Base-by-base conservation (phyloP, 64 coral and sea anemone species). In the Porites australiensis region DNA sequence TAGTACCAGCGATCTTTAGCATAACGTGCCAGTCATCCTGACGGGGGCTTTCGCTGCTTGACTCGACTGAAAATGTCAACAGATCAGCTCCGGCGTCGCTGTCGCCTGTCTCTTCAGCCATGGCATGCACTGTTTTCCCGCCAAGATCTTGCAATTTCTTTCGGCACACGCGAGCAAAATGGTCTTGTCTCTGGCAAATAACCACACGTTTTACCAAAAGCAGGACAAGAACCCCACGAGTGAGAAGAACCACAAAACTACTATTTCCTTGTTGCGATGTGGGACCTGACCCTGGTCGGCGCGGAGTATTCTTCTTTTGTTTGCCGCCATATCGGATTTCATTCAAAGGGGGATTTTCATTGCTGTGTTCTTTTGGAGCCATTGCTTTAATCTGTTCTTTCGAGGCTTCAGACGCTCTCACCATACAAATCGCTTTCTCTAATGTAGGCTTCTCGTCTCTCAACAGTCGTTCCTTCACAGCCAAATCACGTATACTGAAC, bases 331-430 rank as follows among this genome's bases (percentile, higher is more conserved):
- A 27, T 64, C 37, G 20, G 58, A 89, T 48, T 49, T 77, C 58
- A 78, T 89, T 78, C 76, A 78, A 73, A 2, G 74, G 8, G 19
- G 74, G 72, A 78, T 54, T 78, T 79, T 79, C 50, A 57, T 13
- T 8, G 23, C 76, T 66, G n/a, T 88, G 58, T 45, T 77, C 87
- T 45, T 75, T 66, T 52, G 6, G 1, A 44, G 11, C 60, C 87
- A 89, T 89, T 3, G 62, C 87, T 76, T 65, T 89, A 27, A 89
- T 79, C 74, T 89, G 87, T 48, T 89, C 87, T 78, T 78, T 89
- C 4, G 58, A 89, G 15, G 74, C 87, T 20, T 79, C 87, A 44
- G 87, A 37, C 12, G 59, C 87, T 89, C 74, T 77, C 43, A 58
- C 87, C 85, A 79, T 78, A 50, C 43, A 62, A 74, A 89, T 64